Percentiles rank a stretch among this genome's conserved stretches.
phyloP scores from a whole-genome alignment of 2,113 vertebrate genomes.

The Trichomycterus rosablanca region DNA sequence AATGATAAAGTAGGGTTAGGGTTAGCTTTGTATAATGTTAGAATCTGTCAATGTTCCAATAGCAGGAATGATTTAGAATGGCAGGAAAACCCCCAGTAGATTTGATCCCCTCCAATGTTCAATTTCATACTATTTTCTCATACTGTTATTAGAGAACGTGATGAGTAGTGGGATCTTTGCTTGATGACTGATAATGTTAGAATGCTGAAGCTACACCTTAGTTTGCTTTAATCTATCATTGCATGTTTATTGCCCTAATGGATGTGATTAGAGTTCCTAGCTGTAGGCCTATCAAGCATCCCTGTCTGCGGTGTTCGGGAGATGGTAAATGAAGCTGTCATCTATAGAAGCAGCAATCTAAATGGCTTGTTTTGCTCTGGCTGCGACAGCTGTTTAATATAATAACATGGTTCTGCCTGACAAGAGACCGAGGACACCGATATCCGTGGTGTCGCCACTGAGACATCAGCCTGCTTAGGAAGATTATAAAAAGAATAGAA shows the following conservation, averaged over 20 bases:
- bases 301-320: not conserved
- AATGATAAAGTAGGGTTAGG: no score
- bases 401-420: constrained; percentile 3
- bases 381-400: not conserved
- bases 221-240: constrained; percentile 9
- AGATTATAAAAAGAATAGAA: no score
- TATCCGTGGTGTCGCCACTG: not conserved
- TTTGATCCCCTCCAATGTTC: no score
- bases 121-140: not conserved
- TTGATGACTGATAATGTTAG: constrained; percentile 7
- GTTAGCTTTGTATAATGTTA: no score
- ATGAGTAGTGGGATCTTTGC: constrained; percentile 4
- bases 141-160: constrained; percentile 2
- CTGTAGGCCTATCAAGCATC: not conserved
- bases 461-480: no score
- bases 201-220: constrained; percentile 2
- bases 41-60: no score
- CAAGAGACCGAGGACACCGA: not conserved
- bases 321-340: constrained; percentile 7
- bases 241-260: constrained; percentile 8
- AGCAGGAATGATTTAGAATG: no score
- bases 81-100: no score
- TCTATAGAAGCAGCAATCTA: no score
- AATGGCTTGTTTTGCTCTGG: not conserved
- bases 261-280: constrained; percentile 13